Conservation (phyloP, 92 coral and sea anemone species). For the Zoanthus solanderi region DNA sequence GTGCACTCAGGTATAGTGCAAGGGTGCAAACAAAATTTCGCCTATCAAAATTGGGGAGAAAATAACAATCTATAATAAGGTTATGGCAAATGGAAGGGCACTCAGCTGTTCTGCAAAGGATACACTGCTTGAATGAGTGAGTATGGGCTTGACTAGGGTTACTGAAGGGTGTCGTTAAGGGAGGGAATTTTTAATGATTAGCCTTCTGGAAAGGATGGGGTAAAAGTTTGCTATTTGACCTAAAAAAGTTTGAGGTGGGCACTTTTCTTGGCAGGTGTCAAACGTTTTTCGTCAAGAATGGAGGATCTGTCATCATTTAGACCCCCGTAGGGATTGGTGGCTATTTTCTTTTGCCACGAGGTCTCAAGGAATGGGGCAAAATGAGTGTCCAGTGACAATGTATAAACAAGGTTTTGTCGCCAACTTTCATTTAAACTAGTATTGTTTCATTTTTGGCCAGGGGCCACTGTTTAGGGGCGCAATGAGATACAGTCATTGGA, state of each 20-base stretch:
- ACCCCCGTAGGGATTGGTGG: too few species aligned
- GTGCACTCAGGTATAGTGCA: too few species aligned
- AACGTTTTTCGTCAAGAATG: too few species aligned
- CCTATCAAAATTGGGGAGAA: too few species aligned
- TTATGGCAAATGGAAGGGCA: too few species aligned
- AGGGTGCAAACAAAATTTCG: too few species aligned
- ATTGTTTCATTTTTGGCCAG: conserved; percentile 7
- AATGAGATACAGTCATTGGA: background rate
- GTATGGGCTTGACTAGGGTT: background rate
- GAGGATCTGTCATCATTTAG: too few species aligned
- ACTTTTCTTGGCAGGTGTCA: too few species aligned
- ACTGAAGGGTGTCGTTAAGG: conserved; percentile 15
- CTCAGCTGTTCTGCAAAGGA: too few species aligned
- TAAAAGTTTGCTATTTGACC: background rate
- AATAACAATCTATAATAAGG: too few species aligned
- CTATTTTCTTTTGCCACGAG: too few species aligned
- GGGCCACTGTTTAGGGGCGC: conserved; percentile 5
- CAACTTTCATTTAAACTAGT: background rate
- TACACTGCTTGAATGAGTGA: background rate
- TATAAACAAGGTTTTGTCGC: background rate
- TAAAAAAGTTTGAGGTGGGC: background rate
- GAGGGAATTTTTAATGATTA: conserved; percentile 68
- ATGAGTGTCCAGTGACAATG: background rate
- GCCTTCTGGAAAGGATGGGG: conserved; percentile 25
- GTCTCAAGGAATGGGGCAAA: too few species aligned